These are phyloP conservation scores for Acanthosepion lycidas DNA, from an alignment of 2,888 invertebrate species.

Conservation along the genomic window DNA sequence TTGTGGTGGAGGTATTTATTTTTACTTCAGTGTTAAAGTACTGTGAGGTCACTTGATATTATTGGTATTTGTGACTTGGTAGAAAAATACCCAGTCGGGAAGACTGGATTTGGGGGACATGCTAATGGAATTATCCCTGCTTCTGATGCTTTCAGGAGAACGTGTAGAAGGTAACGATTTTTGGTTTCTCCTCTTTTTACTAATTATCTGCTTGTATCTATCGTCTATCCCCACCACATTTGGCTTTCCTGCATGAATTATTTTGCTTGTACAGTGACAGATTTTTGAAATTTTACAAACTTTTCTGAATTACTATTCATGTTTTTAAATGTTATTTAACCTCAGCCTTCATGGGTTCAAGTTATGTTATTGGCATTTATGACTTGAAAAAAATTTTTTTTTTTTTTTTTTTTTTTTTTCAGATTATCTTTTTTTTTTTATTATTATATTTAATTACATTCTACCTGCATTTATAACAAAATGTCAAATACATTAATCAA, in stretches of 20 bases:
- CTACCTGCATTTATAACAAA: no score
- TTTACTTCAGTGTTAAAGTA: background rate
- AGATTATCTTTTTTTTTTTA: no score
- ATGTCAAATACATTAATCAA: no score
- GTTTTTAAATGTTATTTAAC: slow-evolving; percentile 25
- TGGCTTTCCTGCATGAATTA: background rate
- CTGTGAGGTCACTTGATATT: background rate
- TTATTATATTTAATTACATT: no score
- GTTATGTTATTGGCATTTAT: no score
- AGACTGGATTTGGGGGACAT: background rate
- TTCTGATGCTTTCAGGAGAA: slow-evolving; percentile 47
- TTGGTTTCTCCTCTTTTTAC: background rate
- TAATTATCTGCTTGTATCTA: background rate
- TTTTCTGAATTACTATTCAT: background rate
- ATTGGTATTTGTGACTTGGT: background rate
- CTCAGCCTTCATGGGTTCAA: no score
- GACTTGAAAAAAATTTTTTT: no score
- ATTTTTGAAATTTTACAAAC: background rate
- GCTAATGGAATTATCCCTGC: slow-evolving; percentile 25
- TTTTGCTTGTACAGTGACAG: slow-evolving; percentile 41
- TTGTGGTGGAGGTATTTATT: background rate
- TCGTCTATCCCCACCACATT: background rate
- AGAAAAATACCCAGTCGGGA: background rate
- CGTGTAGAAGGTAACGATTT: slow-evolving; percentile 47
- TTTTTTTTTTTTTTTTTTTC: no score